A percentile compares a stretch with the other conserved stretches of the same genome.
Evolutionary conservation across 2,797 vertebrate genomes (phyloP).

Genomic region (Rachycentron canadum): DNA sequence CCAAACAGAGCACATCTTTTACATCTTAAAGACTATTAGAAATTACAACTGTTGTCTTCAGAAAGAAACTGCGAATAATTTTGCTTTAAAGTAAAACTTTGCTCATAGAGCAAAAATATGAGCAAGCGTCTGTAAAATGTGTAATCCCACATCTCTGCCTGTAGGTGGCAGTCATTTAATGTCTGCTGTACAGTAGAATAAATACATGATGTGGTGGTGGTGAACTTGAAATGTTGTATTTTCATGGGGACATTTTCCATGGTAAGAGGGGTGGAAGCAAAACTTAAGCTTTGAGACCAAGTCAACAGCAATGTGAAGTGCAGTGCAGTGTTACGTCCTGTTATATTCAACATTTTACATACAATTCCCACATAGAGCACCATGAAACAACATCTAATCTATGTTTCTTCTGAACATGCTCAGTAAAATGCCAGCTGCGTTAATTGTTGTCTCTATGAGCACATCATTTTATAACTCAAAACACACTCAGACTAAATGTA

Average conservation of each 20-base stretch:
- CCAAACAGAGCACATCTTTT: slow-evolving; percentile 5
- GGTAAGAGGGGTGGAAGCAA: neutral
- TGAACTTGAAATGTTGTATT: neutral
- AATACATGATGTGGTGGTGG: neutral
- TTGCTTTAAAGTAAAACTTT: too few relatives aligned
- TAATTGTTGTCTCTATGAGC: neutral
- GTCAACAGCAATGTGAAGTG: neutral
- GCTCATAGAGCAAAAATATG: neutral
- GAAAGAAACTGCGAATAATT: neutral
- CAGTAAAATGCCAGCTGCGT: neutral
- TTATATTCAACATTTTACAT: neutral
- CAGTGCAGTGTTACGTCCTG: neutral
- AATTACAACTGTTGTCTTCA: neutral
- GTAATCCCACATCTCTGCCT: slow-evolving; percentile 17
- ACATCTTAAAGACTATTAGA: slow-evolving; percentile 4
- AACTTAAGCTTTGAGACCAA: neutral
- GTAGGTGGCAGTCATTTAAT: slow-evolving; percentile 66
- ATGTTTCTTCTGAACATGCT: neutral
- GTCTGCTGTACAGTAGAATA: neutral
- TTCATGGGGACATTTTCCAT: neutral
- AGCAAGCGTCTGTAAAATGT: neutral
- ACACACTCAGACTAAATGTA: neutral
- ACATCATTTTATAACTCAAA: neutral
- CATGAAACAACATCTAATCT: neutral
- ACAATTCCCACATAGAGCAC: neutral